Evolutionary conservation across 2,113 vertebrate genomes (phyloP), one percentile per base, ranked within the genome.

Genomic region (Gasterosteus nipponicus): DNA sequence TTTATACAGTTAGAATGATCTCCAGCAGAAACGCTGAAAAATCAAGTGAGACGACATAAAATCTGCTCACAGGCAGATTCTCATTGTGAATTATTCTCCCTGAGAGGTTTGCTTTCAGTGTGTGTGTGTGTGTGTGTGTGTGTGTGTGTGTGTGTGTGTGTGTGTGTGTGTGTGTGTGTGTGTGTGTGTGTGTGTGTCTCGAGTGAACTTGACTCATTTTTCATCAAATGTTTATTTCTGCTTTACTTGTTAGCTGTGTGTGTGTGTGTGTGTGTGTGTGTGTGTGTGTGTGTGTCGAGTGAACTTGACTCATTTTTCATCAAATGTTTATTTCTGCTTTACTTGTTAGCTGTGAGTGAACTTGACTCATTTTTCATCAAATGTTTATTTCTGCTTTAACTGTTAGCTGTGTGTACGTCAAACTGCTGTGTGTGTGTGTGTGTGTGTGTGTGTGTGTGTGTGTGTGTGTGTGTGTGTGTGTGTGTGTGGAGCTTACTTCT

Each of bases 401-500:
- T 78, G 85, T 89, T 75, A 81, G 62, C 82, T 83, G 42, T 85
- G 80, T 73, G 73, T 38, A 75, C 80, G 68, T 83, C 71, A 70
- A 70, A 60, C 29, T 86, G 75, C 64, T 61, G 2, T 66, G 60
- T 73, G 69, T 31, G 57, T 54, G 33, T 44, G 56, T 68, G 47
- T 61, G 16, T 63, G 31, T 22, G 44, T 69, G 26, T 38, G 57
- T 64, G 49, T 49, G 42, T 26, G 53, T 19, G 33, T 15, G 38
- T 22, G 68, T 64, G 53, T 10, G 46, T 26, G 54, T 66, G 42
- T 35, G 47, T 59, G 66, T 1, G 33, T 44, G 63, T 1, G 4
- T 64, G 49, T 54, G 38, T 76, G 84, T 67, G 1, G 10, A 29
- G 87, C 87, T 89, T 80, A 92, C 77, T 77, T 89, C 91, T 92